Conservation (phyloP, 2,888 invertebrate species). For the Idaea straminata region DNA sequence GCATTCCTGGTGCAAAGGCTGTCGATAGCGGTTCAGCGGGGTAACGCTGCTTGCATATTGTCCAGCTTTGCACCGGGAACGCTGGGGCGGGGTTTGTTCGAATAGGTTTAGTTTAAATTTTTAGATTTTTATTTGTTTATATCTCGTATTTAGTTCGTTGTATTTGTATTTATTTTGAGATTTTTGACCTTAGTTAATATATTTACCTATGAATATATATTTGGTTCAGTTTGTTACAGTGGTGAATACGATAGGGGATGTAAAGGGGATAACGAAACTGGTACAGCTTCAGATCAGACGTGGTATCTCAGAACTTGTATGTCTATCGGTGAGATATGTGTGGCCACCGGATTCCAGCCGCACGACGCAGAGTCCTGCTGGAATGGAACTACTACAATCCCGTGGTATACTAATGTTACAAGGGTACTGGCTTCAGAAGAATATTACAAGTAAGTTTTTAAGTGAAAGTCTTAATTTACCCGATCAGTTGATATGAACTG, state of each 20-base stretch:
- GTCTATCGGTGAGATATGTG: conserved; percentile 74
- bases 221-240: conserved; percentile 81
- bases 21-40: too few relatives aligned
- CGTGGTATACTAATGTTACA: conserved; percentile 76
- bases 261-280: conserved; percentile 52
- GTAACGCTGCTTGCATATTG: too few relatives aligned
- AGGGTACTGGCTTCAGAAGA: conserved; percentile 83
- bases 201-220: background rate
- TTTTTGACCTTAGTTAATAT: background rate
- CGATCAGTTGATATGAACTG: too few relatives aligned
- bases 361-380: conserved; percentile 71
- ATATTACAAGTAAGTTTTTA: conserved; percentile 81
- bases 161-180: too few relatives aligned
- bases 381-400: conserved; percentile 48
- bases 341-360: conserved; percentile 51
- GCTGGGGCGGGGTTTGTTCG: too few relatives aligned
- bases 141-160: too few relatives aligned
- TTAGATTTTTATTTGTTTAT: too few relatives aligned
- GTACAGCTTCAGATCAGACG: conserved; percentile 57
- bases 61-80: too few relatives aligned
- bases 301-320: conserved; percentile 77
- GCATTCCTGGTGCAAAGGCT: too few relatives aligned
- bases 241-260: conserved; percentile 81
- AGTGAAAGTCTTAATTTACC: too few relatives aligned
- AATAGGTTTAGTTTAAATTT: too few relatives aligned